Evolutionary conservation across 2,888 invertebrate genomes (phyloP).

Genomic region (Conops quadrifasciatus): DNA sequence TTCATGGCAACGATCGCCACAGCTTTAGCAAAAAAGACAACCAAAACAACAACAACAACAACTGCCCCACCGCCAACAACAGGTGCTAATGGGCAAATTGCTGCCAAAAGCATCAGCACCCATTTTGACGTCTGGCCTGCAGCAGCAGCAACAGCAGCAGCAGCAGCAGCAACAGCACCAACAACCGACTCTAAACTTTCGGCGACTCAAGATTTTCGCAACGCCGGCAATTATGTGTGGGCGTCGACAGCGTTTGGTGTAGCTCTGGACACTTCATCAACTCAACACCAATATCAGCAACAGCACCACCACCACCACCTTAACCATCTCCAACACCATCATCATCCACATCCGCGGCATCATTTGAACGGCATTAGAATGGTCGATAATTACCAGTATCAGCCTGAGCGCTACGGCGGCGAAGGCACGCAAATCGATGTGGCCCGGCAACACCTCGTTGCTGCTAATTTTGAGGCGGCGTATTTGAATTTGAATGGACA

Average conservation of each 20-base stretch:
- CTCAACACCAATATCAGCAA: slow-evolving; percentile 30
- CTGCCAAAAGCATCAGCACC: slow-evolving; percentile 55
- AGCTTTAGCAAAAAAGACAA: slow-evolving; percentile 37
- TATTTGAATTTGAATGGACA: slow-evolving; percentile 29
- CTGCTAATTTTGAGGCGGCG: slow-evolving; percentile 19
- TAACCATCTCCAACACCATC: too few species aligned
- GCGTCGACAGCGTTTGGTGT: slow-evolving; percentile 32
- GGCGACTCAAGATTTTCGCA: slow-evolving; percentile 32
- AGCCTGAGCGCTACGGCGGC: not conserved
- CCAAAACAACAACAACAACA: slow-evolving; percentile 38
- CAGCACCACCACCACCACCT: too few species aligned
- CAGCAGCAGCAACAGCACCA: slow-evolving; percentile 36
- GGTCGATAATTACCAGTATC: slow-evolving; percentile 33
- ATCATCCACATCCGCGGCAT: not conserved
- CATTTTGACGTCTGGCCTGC: slow-evolving; percentile 37
- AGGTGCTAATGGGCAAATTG: slow-evolving; percentile 64
- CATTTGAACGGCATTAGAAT: slow-evolving; percentile 34
- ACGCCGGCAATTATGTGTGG: slow-evolving; percentile 41
- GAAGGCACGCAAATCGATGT: slow-evolving; percentile 28
- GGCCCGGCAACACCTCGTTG: slow-evolving; percentile 7
- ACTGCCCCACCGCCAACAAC: slow-evolving; percentile 39
- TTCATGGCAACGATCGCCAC: slow-evolving; percentile 39
- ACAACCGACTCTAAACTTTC: slow-evolving; percentile 30
- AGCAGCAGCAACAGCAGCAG: slow-evolving; percentile 43
- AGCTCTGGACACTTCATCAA: slow-evolving; percentile 38